These are phyloP conservation scores for Drosophila arawakana DNA, from an alignment of 1,140 invertebrate genomes.

Conservation along the genomic window DNA sequence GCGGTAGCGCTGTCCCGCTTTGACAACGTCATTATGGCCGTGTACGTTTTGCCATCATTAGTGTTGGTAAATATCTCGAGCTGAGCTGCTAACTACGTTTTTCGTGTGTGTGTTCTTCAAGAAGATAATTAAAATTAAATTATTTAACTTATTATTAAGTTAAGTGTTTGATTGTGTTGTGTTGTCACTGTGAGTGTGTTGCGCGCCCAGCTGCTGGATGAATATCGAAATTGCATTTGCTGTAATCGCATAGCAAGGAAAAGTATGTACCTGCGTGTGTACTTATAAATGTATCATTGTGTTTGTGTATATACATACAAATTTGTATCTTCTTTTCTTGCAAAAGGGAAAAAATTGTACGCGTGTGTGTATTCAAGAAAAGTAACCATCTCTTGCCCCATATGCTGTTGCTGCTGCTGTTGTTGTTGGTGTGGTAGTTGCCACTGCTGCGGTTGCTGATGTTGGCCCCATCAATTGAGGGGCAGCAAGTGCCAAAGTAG, in stretches of 20 bases:
- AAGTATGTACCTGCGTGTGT: slow-evolving; percentile 60
- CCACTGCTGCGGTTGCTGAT: slow-evolving; percentile 21
- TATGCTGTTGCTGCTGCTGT: slow-evolving; percentile 12
- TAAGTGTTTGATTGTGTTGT: slow-evolving; percentile 49
- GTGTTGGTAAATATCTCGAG: slow-evolving; percentile 53
- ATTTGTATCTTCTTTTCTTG: slow-evolving; percentile 55
- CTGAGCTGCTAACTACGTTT: slow-evolving; percentile 71
- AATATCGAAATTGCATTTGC: slow-evolving; percentile 50
- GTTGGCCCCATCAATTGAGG: slow-evolving; percentile 49
- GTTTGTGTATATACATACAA: slow-evolving; percentile 40
- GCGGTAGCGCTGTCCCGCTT: slow-evolving; percentile 49
- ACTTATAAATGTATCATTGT: slow-evolving; percentile 33
- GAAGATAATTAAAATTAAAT: slow-evolving; percentile 80
- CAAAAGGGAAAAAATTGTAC: slow-evolving; percentile 66
- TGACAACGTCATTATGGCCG: slow-evolving; percentile 67
- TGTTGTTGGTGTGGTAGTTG: slow-evolving; percentile 21
- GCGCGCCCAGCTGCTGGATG: slow-evolving; percentile 37
- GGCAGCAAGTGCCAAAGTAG: slow-evolving; percentile 60
- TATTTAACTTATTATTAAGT: slow-evolving; percentile 82
- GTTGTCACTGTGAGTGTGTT: slow-evolving; percentile 39
- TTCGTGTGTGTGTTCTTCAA: slow-evolving; percentile 72
- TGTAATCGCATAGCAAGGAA: slow-evolving; percentile 58
- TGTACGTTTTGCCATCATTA: slow-evolving; percentile 35
- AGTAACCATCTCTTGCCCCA: slow-evolving; percentile 64
- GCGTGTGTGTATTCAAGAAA: slow-evolving; percentile 76